phyloP scores from a whole-genome alignment of 2,888 invertebrate species.

The Corythucha ciliata region DNA sequence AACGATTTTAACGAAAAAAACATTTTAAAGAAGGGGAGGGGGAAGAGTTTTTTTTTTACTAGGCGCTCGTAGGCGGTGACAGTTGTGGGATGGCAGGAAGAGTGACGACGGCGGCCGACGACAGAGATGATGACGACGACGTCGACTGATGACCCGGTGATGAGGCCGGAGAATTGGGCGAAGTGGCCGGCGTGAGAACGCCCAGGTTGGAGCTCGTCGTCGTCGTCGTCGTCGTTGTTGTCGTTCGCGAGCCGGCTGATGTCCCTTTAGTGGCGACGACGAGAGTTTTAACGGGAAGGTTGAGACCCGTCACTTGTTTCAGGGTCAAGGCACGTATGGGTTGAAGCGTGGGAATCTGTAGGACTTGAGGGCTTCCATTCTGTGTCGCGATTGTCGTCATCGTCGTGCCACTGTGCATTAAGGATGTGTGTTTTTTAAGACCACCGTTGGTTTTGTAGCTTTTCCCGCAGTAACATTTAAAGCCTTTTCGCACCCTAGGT shows the following conservation, averaged over 20 bases:
- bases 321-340: slow-evolving; percentile 37
- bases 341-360: slow-evolving; percentile 36
- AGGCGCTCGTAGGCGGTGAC: too few relatives aligned
- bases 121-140: too few relatives aligned
- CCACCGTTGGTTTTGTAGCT: slow-evolving; percentile 74
- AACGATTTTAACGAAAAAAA: too few relatives aligned
- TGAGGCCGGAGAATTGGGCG: slow-evolving; percentile 69
- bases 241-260: slow-evolving; percentile 1
- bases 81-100: too few relatives aligned
- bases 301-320: slow-evolving; percentile 37
- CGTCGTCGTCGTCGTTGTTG: slow-evolving; percentile 22
- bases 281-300: slow-evolving; percentile 38
- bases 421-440: slow-evolving; percentile 58
- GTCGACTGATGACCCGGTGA: too few relatives aligned
- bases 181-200: slow-evolving; percentile 32
- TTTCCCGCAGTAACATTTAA: slow-evolving; percentile 76
- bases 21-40: too few relatives aligned
- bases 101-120: too few relatives aligned
- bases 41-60: too few relatives aligned
- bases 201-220: slow-evolving; percentile 29
- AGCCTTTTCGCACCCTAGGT: slow-evolving; percentile 71
- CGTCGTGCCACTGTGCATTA: slow-evolving; percentile 42
- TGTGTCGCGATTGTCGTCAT: slow-evolving; percentile 37
- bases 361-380: slow-evolving; percentile 37
- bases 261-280: slow-evolving; percentile 36